Evolutionary conservation across 2,888 invertebrate genomes (phyloP).

Genomic region (Stenurella melanura): DNA sequence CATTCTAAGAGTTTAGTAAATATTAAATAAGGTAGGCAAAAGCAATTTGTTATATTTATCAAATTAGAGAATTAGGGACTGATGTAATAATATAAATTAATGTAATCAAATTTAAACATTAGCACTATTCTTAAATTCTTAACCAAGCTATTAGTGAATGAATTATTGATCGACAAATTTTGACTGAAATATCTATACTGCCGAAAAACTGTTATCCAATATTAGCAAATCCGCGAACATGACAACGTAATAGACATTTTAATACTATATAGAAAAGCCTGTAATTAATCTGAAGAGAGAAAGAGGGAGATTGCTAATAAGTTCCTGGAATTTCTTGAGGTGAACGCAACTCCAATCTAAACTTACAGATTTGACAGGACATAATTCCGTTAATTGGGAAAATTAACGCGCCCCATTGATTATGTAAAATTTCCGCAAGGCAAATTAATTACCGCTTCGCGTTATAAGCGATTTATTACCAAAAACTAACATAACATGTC

Average conservation of each 20-base stretch:
- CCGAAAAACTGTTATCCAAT: too few relatives aligned
- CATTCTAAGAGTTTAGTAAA: too few relatives aligned
- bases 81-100: too few relatives aligned
- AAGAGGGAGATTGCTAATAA: constrained; percentile 58
- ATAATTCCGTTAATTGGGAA: constrained; percentile 36
- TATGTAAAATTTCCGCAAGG: constrained; percentile 21
- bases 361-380: constrained; percentile 39
- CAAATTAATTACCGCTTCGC: constrained; percentile 27
- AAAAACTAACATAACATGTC: neutral
- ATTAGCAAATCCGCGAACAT: too few relatives aligned
- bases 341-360: constrained; percentile 46
- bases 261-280: neutral
- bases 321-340: constrained; percentile 37
- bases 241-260: neutral
- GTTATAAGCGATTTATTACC: constrained; percentile 3
- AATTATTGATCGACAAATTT: too few relatives aligned
- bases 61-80: too few relatives aligned
- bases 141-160: too few relatives aligned
- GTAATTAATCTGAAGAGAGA: constrained; percentile 47
- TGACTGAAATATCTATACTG: too few relatives aligned
- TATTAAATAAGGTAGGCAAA: too few relatives aligned
- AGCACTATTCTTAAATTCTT: too few relatives aligned
- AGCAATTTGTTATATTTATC: too few relatives aligned
- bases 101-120: too few relatives aligned
- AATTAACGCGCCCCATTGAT: constrained; percentile 33